Evolutionary conservation across 2,797 vertebrate genomes (phyloP).

Genomic region (Odontamblyopus lacepedii): DNA sequence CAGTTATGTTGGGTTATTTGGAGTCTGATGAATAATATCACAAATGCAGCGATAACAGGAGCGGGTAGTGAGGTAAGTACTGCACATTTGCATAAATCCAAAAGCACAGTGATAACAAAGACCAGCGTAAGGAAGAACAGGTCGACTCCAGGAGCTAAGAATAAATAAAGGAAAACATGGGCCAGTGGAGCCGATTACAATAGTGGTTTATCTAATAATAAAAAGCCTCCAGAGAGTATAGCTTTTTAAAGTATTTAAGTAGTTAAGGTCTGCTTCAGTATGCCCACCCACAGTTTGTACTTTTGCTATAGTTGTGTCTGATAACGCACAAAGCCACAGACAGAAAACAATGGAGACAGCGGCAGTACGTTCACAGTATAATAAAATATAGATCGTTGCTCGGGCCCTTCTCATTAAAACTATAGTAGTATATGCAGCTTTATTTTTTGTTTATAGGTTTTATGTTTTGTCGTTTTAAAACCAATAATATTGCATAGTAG

Average conservation of each 20-base stretch:
- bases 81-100: background rate
- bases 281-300: too few relatives aligned
- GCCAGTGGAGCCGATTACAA: background rate
- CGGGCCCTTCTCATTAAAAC: too few relatives aligned
- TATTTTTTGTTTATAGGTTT: too few relatives aligned
- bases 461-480: too few relatives aligned
- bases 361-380: too few relatives aligned
- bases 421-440: too few relatives aligned
- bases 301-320: too few relatives aligned
- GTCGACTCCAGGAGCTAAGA: background rate
- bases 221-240: background rate
- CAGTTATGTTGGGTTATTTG: slow-evolving; percentile 33
- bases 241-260: background rate
- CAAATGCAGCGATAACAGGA: slow-evolving; percentile 30
- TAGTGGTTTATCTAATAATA: background rate
- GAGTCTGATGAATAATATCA: slow-evolving; percentile 32
- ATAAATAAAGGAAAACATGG: background rate
- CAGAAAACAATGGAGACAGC: too few relatives aligned
- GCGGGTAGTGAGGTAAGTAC: slow-evolving; percentile 13
- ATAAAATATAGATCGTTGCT: too few relatives aligned
- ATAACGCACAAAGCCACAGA: too few relatives aligned
- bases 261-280: background rate
- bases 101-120: background rate
- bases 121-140: background rate
- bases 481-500: too few relatives aligned